Evolutionary conservation across 2,797 vertebrate genomes (phyloP).

Genomic region (Gouania willdenowi): DNA sequence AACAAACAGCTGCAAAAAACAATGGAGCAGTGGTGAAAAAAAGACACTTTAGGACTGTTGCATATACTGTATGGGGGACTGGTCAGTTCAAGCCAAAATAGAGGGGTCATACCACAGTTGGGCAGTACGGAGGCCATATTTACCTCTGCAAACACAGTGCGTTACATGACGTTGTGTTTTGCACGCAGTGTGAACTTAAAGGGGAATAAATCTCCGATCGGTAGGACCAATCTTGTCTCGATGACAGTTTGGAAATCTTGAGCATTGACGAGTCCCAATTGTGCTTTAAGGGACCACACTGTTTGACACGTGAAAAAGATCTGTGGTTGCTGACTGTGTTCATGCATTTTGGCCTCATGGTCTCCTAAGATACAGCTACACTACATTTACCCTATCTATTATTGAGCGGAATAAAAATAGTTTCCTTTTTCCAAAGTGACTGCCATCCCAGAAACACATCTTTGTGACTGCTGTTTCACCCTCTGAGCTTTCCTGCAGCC

Average conservation of each 20-base stretch:
- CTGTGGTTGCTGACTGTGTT: constrained; percentile 40
- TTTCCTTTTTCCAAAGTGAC: constrained; percentile 6
- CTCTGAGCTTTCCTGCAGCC: constrained; percentile 11
- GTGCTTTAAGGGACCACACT: constrained; percentile 25
- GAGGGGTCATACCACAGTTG: too few relatives aligned
- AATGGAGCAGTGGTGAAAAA: too few relatives aligned
- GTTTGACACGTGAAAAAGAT: constrained; percentile 37
- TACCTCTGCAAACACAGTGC: too few relatives aligned
- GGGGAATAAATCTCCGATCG: too few relatives aligned
- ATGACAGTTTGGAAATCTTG: neutral
- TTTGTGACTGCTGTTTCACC: constrained; percentile 17
- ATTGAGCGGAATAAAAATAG: constrained; percentile 56
- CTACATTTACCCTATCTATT: constrained; percentile 58
- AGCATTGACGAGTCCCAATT: neutral
- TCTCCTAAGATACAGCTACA: constrained; percentile 37
- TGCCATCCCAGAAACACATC: constrained; percentile 15
- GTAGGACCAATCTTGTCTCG: too few relatives aligned
- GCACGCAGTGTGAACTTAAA: too few relatives aligned
- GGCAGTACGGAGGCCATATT: too few relatives aligned
- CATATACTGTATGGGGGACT: too few relatives aligned
- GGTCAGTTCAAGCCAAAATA: too few relatives aligned
- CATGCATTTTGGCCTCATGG: constrained; percentile 34
- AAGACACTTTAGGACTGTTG: too few relatives aligned
- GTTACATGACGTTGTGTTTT: too few relatives aligned
- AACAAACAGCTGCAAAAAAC: too few relatives aligned